Conservation (phyloP, 2,113 vertebrate species). For the Anseranas semipalmata region DNA sequence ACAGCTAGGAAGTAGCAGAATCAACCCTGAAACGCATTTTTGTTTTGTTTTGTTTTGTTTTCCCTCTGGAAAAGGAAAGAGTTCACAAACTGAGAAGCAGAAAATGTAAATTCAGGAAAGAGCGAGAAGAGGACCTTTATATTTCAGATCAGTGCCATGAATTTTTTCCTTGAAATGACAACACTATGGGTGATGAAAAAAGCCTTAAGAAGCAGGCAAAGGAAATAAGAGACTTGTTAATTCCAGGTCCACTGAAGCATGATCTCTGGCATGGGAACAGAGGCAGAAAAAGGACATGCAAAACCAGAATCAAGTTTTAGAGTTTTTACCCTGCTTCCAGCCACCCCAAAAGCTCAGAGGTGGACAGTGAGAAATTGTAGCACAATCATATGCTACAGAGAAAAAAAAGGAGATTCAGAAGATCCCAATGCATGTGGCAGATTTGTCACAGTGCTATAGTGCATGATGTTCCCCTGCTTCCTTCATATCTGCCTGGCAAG, state of each 20-base stretch:
- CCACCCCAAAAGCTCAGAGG: background rate
- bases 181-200: background rate
- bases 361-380: background rate
- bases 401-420: background rate
- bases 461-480: background rate
- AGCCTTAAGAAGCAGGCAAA: background rate
- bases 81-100: background rate
- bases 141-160: background rate
- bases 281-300: background rate
- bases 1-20: background rate
- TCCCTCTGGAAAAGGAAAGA: background rate
- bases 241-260: rapidly evolving
- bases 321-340: background rate
- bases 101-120: background rate
- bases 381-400: background rate
- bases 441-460: background rate
- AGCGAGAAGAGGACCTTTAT: background rate
- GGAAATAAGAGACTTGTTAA: background rate
- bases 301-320: background rate
- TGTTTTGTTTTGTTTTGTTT: background rate
- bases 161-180: background rate
- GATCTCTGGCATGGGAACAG: background rate
- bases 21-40: background rate
- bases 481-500: background rate
- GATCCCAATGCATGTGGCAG: rapidly evolving